Percentiles rank a stretch among this genome's conserved stretches.
phyloP scores from a whole-genome alignment of 2,113 vertebrate genomes.

The Sorex araneus region DNA sequence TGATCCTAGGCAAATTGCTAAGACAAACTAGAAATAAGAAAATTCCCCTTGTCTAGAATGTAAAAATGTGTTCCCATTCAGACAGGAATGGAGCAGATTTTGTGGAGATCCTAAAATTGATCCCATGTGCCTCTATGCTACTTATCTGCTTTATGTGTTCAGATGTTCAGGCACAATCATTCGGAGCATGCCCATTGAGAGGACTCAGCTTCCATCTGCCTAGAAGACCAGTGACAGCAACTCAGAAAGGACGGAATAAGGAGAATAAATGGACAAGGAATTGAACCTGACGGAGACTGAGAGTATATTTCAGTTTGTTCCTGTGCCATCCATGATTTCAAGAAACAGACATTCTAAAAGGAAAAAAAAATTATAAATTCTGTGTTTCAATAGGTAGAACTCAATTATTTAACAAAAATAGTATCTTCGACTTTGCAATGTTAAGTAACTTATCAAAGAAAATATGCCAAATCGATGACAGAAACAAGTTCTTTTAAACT shows the following conservation, averaged over 20 bases:
- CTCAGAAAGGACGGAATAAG: background rate
- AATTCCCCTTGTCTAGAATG: background rate
- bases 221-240: background rate
- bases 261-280: background rate
- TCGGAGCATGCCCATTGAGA: background rate
- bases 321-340: background rate
- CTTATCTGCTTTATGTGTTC: background rate
- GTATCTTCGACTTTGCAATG: background rate
- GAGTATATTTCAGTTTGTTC: background rate
- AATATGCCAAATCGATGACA: background rate
- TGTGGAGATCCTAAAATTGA: background rate
- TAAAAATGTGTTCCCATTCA: background rate
- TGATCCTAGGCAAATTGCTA: background rate
- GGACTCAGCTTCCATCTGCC: background rate
- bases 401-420: slow-evolving; percentile 49
- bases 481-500: background rate
- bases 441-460: slow-evolving; percentile 32
- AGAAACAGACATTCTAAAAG: background rate
- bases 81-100: background rate
- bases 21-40: background rate
- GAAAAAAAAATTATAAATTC: background rate
- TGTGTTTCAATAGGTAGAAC: background rate
- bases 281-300: background rate
- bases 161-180: background rate
- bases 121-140: background rate